Evolutionary conservation across 2,797 vertebrate genomes (phyloP), one percentile per base, ranked within the genome.

Genomic region (Botia kubotai): DNA sequence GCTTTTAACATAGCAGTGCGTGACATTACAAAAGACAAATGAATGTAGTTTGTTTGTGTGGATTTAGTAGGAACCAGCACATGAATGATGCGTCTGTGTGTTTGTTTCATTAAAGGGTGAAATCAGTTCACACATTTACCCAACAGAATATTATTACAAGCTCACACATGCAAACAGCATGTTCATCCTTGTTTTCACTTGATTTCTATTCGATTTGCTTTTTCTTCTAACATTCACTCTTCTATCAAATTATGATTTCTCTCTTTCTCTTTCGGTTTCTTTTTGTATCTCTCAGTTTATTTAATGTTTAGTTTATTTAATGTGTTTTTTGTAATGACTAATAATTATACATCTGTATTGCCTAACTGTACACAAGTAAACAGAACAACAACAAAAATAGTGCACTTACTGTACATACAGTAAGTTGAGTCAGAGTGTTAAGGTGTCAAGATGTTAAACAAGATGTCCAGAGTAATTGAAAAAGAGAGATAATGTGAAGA

Each of bases 121-220:
- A 58, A 77, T 57, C 16, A n/a, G 21, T 69, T 69, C 21, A 58
- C 50, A 29, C 16, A 77, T 77, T 58, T 69, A 48, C 68, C 10
- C 16, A 69, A 14, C 52, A 60, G 21, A 58, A 58, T 57, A 46
- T 69, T 50, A 65, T 43, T 29, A 46, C 65, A 77, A 58, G 52
- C 65, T 77, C 50, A 65, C 29, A 66, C 62, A 66, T 43, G 13
- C 74, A 76, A 17, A 55, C 74, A 66, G 26, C 46, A 75, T 53
- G 48, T 67, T 75, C 46, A 72, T 10, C n/a, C 80, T 50, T 23
- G 23, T 53, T 60, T 21, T 70, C 65, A 58, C 17, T 66, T 55
- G 33, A 26, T 58, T n/a, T 36, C 50, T 73, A 17, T 46, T 17
- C 60, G 48, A 58, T 60, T 58, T 70, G 2, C 33, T 39, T 46